Evolutionary conservation across 2,797 vertebrate genomes (phyloP).

Genomic region (Hyperoplus immaculatus): DNA sequence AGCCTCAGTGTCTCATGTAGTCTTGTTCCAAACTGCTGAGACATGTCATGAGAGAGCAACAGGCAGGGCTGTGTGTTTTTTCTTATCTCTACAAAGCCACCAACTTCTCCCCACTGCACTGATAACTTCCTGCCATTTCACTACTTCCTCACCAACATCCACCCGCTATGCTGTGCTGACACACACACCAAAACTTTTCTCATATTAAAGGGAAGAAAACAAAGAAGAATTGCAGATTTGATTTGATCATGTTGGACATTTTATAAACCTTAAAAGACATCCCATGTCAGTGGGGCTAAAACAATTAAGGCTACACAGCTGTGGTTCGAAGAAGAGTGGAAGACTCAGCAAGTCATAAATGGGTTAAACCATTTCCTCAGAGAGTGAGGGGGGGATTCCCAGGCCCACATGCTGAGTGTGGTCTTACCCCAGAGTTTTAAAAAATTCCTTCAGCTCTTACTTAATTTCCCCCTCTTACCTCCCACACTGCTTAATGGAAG

Average conservation of each 20-base stretch:
- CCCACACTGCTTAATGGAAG: conserved; percentile 34
- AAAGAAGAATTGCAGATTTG: neutral
- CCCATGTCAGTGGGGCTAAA: conserved; percentile 11
- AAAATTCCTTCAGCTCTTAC: conserved; percentile 18
- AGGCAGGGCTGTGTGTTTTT: conserved; percentile 42
- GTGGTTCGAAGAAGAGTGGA: conserved; percentile 30
- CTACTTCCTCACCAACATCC: conserved; percentile 63
- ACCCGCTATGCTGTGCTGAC: neutral
- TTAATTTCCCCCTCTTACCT: conserved; percentile 19
- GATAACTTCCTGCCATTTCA: conserved; percentile 68
- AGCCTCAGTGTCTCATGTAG: neutral
- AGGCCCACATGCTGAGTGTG: conserved; percentile 56
- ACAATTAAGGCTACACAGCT: conserved; percentile 16
- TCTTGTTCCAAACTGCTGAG: conserved; percentile 2
- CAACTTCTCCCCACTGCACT: conserved; percentile 48
- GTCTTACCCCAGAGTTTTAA: conserved; percentile 37
- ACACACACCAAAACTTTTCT: neutral
- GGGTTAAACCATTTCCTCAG: conserved; percentile 76
- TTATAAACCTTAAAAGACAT: neutral
- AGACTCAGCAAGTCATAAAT: conserved; percentile 51
- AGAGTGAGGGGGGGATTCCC: conserved; percentile 66
- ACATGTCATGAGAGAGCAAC: conserved; percentile 6
- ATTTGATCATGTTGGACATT: neutral
- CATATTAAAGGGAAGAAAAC: neutral
- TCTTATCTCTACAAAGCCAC: conserved; percentile 43